Evolutionary conservation across 2,113 vertebrate genomes (phyloP).

Genomic region (Haplochromis burtoni): DNA sequence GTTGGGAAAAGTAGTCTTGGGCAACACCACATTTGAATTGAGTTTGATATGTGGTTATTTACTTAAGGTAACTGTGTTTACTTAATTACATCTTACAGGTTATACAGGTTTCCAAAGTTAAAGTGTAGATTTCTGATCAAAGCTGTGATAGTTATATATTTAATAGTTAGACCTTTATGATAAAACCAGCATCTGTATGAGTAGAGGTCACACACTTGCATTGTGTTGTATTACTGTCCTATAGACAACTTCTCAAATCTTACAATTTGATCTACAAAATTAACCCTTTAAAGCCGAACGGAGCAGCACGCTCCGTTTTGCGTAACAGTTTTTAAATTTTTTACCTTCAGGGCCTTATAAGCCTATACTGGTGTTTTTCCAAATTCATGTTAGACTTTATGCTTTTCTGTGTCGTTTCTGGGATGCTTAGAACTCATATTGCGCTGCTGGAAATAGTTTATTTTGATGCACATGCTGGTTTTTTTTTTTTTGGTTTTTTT

Average conservation of each 20-base stretch:
- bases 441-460: background rate
- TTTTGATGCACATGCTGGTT: accelerated
- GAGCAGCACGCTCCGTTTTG: accelerated
- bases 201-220: background rate
- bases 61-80: background rate
- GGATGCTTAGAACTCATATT: accelerated
- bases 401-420: accelerated
- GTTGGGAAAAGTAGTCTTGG: background rate
- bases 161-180: background rate
- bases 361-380: background rate
- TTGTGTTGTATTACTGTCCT: background rate
- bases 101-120: background rate
- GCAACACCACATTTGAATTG: background rate
- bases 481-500: background rate
- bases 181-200: background rate
- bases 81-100: background rate
- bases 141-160: background rate
- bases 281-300: accelerated
- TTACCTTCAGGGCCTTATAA: background rate
- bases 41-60: background rate
- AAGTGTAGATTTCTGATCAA: background rate
- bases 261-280: background rate
- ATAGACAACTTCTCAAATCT: background rate
- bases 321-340: background rate
- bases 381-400: background rate